Evolutionary conservation across 2,797 vertebrate genomes (phyloP), one percentile per base, ranked within the genome.

Genomic region (Anguilla pacifica): DNA sequence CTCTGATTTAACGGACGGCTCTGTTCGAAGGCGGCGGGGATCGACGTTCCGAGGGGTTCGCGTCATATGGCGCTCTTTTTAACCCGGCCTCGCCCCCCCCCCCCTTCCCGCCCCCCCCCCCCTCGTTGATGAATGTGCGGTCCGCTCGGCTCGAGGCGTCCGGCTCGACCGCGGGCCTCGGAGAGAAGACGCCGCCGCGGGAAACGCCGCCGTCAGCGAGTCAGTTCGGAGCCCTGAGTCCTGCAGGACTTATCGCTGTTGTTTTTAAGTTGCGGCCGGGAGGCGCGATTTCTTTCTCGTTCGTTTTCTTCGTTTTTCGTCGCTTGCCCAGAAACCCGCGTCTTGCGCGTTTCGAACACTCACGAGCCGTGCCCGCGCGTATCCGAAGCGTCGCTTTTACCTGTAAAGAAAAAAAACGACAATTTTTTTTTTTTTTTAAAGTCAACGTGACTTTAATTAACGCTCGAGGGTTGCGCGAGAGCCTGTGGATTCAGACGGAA

Each of bases 391-490:
- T 90, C 84, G 90, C 89, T 90, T 91, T 84, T 93, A 15, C 92
- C 93, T 93, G 90, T 89, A 81, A 86, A 90, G 88, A 61, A 19
- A 89, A 91, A 51, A 4, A 51, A 51, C 4, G 0, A 9, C 4
- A 22, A 15, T 57, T 57, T 7, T n/a, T n/a, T n/a, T n/a, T n/a
- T n/a, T n/a, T n/a, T n/a, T n/a, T n/a, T n/a, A n/a, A n/a, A n/a
- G n/a, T 94, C 93, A 92, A 89, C 91, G 79, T 91, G 94, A 92
- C 94, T 94, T 94, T 94, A 93, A 95, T 94, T 93, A 93, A 94
- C 92, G 94, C 94, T 93, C 92, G 91, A 92, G 92, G 94, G 91
- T 91, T 92, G 90, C 91, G 92, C 93, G 90, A 94, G 92, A 92
- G 91, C 90, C 87, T 90, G 90, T 89, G 89, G 87, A 86, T 88